These are phyloP conservation scores for Drosophila neutralis DNA, from an alignment of 2,888 invertebrate species.

Conservation along the genomic window DNA sequence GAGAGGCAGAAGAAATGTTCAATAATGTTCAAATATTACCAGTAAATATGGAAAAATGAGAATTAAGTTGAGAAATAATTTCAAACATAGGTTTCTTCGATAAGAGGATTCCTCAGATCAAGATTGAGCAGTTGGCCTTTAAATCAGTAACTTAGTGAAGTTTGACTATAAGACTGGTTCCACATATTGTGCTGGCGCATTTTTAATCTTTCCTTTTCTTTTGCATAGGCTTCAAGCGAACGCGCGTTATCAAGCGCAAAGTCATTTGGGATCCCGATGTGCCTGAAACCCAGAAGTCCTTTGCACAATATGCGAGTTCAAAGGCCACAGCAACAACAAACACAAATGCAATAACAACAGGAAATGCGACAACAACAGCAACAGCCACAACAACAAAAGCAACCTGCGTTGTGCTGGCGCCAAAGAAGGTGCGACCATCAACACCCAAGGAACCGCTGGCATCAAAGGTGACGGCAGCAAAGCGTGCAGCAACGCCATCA, in stretches of 20 bases:
- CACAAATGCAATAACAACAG: slow-evolving; percentile 1
- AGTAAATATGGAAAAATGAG: too few relatives aligned
- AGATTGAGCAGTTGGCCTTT: too few relatives aligned
- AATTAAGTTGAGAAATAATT: not conserved
- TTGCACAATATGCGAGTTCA: slow-evolving; percentile 79
- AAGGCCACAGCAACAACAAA: slow-evolving; percentile 28
- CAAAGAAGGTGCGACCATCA: slow-evolving; percentile 63
- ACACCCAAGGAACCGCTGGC: slow-evolving; percentile 60
- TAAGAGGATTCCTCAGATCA: too few relatives aligned
- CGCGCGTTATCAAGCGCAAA: slow-evolving; percentile 89
- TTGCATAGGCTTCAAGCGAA: slow-evolving; percentile 76
- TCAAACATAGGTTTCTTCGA: not conserved
- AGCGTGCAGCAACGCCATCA: slow-evolving; percentile 49
- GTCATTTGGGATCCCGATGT: slow-evolving; percentile 90
- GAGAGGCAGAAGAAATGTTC: too few relatives aligned
- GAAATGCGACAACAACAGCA: not conserved
- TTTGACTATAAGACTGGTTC: too few relatives aligned
- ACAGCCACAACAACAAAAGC: slow-evolving; percentile 8
- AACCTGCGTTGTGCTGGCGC: slow-evolving; percentile 33
- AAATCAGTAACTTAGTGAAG: too few relatives aligned
- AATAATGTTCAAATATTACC: too few relatives aligned
- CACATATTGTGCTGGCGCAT: too few relatives aligned
- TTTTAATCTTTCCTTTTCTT: not conserved
- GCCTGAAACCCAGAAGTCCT: slow-evolving; percentile 82
- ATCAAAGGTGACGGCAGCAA: slow-evolving; percentile 32